Percentiles rank a stretch among this genome's conserved stretches.
These are phyloP conservation scores for Enteromius viviparus DNA, from an alignment of 2,797 vertebrate species.

Conservation along the genomic window DNA sequence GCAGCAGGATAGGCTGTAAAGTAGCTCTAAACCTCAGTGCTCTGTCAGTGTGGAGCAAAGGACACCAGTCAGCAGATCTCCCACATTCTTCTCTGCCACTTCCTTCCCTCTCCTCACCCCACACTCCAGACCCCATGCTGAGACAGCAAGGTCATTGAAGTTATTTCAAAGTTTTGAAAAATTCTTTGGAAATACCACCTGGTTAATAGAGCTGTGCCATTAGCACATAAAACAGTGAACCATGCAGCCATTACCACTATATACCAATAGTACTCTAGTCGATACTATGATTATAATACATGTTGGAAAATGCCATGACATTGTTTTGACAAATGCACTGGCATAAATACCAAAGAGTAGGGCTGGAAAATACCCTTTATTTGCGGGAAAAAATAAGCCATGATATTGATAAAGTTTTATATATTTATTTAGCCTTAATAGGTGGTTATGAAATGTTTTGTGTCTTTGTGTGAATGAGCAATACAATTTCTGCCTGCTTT, in stretches of 20 bases:
- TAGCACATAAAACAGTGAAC: not conserved
- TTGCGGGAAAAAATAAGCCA: not conserved
- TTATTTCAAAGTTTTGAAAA: slow-evolving; percentile 13
- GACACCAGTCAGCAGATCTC: slow-evolving; percentile 74
- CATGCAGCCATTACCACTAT: not conserved
- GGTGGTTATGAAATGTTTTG: too few relatives aligned
- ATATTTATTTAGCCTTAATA: too few relatives aligned
- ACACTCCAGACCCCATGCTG: not conserved
- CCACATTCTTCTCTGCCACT: slow-evolving; percentile 72
- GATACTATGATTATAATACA: not conserved
- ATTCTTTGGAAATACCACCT: not conserved
- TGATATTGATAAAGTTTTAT: not conserved
- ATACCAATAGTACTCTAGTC: not conserved
- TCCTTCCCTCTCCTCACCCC: slow-evolving; percentile 68
- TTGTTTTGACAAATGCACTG: not conserved
- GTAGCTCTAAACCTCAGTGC: slow-evolving; percentile 50
- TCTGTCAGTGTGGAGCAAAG: slow-evolving; percentile 63
- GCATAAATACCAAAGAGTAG: not conserved
- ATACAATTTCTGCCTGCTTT: not conserved
- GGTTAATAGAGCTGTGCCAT: not conserved
- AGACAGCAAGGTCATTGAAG: slow-evolving; percentile 1
- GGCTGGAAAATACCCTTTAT: not conserved
- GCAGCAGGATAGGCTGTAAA: slow-evolving; percentile 24
- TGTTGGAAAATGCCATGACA: not conserved
- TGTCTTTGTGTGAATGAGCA: too few relatives aligned